Base-by-base conservation (phyloP, 2,797 vertebrate genomes). In the Galago senegalensis region DNA sequence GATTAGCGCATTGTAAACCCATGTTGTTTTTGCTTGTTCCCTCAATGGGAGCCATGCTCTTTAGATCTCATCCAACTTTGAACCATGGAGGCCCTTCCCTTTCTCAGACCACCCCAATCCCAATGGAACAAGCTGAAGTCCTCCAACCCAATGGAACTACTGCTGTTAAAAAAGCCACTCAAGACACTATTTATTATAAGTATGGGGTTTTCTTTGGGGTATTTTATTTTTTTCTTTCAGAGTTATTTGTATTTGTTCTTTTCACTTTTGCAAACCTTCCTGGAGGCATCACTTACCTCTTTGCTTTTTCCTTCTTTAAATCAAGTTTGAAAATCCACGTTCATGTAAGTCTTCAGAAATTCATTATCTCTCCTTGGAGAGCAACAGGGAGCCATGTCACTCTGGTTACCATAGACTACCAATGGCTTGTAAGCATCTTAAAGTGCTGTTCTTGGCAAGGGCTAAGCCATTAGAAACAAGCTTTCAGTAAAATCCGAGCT, bases 1-100 rank as follows among this genome's bases (percentile, higher is more conserved):
- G 92, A 97, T 97, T 95, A 95, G 88, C 40, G 49, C 96, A 80
- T 84, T 98, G 89, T 95, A 97, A 98, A 95, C 75, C 29, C 56
- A 34, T 92, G 96, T 95, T 95, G 85, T 65, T 95, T 95, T 89
- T 94, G 87, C 92, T 75, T 46, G 46, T 85, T 90, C 49, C 79
- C 53, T 93, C 73, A 25, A 20, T 90, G 34, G 63, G 82, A 94
- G 60, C 63, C 85, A 73, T 63, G 94, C 83, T 90, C 34, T 80
- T 97, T 82, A 72, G 9, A 73, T 20, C 43, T 27, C 18, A 46
- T 58, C 61, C 70, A 72, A 72, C 85, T 87, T 63, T 77, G 85
- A 83, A 97, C 76, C 21, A 4, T 31, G n/a, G 82, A 90, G 75
- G 69, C 40, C 85, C 16, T 86, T 56, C 43, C 46, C 18, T 75